Conservation (phyloP, 2,113 vertebrate species). For the Actenoides hombroni region DNA sequence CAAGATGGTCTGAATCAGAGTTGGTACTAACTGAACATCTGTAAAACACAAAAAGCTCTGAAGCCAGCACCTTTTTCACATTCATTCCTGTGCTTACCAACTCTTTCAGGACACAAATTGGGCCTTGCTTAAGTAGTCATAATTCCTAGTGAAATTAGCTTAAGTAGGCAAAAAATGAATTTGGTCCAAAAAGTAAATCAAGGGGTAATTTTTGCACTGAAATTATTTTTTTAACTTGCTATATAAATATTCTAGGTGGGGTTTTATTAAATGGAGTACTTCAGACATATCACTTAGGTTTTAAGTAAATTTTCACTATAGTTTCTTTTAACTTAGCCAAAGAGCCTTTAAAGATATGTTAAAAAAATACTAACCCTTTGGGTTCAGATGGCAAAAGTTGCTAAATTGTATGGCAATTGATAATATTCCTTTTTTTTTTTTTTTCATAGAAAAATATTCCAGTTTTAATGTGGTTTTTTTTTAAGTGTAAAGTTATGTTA, state of each 20-base stretch:
- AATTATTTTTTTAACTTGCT: neutral
- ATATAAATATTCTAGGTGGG: neutral
- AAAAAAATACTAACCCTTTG: neutral
- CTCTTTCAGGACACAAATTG: neutral
- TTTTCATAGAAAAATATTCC: neutral
- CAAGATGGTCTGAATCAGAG: neutral
- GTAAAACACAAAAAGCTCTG: neutral
- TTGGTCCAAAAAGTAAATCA: neutral
- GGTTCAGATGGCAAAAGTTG: neutral
- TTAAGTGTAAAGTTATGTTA: neutral
- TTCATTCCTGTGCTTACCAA: neutral
- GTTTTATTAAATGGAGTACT: neutral
- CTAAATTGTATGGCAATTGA: neutral
- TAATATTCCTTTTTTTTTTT: neutral
- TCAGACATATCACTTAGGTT: neutral
- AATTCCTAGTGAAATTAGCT: neutral
- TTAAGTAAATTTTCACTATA: neutral
- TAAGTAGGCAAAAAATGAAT: neutral
- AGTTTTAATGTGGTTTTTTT: neutral
- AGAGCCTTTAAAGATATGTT: neutral
- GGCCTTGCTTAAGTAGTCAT: neutral
- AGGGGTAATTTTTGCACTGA: neutral
- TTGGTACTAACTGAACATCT: neutral
- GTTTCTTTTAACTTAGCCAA: neutral
- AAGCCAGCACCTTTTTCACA: neutral